Conservation (phyloP, 1,140 invertebrate genomes). For the Ericerus pela region DNA sequence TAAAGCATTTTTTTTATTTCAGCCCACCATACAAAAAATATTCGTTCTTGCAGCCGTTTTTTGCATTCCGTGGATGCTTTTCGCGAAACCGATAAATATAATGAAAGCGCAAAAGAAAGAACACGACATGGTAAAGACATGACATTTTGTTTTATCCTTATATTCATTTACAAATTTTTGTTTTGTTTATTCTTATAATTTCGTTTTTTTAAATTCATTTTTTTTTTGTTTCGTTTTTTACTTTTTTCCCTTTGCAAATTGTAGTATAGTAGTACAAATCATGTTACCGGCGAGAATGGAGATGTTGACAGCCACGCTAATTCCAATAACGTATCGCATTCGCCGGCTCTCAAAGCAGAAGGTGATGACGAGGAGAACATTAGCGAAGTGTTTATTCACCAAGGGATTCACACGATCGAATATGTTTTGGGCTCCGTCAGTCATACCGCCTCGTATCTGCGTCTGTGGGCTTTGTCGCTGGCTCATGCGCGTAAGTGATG, state of each 20-base stretch:
- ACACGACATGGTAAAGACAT: constrained; percentile 21
- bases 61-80: constrained; percentile 91
- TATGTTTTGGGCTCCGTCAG: constrained; percentile 94
- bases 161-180: background rate
- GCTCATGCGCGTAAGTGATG: constrained; percentile 64
- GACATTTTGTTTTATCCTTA: background rate
- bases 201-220: background rate
- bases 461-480: constrained; percentile 93
- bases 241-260: too few relatives aligned
- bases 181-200: background rate
- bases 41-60: constrained; percentile 70
- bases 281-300: constrained; percentile 24
- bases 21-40: constrained; percentile 58
- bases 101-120: constrained; percentile 45
- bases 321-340: constrained; percentile 35
- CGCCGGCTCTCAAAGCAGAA: constrained; percentile 78
- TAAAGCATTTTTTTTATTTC: constrained; percentile 10
- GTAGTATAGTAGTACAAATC: constrained; percentile 13
- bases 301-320: constrained; percentile 35
- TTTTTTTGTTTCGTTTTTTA: background rate
- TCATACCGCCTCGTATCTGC: constrained; percentile 97
- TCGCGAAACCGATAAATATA: constrained; percentile 80
- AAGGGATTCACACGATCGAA: constrained; percentile 98
- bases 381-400: constrained; percentile 85
- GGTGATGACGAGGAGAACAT: constrained; percentile 56